Base-by-base conservation (phyloP, 2,888 invertebrate species). In the Apamea anceps region DNA sequence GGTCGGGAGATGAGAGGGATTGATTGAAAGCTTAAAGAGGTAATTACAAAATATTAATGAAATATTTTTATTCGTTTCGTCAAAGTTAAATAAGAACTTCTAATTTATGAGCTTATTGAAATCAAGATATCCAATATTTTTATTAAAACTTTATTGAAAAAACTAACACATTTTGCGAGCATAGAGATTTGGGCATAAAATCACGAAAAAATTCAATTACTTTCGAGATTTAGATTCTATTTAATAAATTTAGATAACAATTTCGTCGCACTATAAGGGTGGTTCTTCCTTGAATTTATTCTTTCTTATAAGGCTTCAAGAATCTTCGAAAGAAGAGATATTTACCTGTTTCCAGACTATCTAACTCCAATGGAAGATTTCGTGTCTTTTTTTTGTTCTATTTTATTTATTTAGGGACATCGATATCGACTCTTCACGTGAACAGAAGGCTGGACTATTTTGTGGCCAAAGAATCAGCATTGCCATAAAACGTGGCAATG, bases 41-140 rank as follows among this genome's bases (percentile, higher is more conserved):
- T 57, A 63, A 3, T 37, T 10, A 25, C 15, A 62, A 62, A 74
- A 63, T 12, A 0, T 45, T 54, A 63, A 48, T 48, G 37, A 8
- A 81, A 75, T 51, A 8, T 63, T 70, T 70, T 67, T 32, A 51
- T 70, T 65, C 18, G 8, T 42, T 66, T 0, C 7, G 13, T 28
- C 25, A n/a, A 82, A 37, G 37, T 25, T 15, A 51, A 15, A 63
- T 37, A 8, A 6, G 32, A 57, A 48, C 3, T 54, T 54, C 32
- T 18, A 13, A 42, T 75, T 21, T 32, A 28, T 25, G 18, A 42
- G 10, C 6, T 13, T 65, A 66, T 65, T 66, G 13, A 60, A 75
- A 54, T 18, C 12, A 51, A 51, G 45, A n/a, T n/a, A 54, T 15
- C 2, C 1, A 28, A 18, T 54, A 21, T 3, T 54, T 54, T 18